Evolutionary conservation across 1,140 invertebrate species (phyloP).

Genomic region (Nomia melanderi): DNA sequence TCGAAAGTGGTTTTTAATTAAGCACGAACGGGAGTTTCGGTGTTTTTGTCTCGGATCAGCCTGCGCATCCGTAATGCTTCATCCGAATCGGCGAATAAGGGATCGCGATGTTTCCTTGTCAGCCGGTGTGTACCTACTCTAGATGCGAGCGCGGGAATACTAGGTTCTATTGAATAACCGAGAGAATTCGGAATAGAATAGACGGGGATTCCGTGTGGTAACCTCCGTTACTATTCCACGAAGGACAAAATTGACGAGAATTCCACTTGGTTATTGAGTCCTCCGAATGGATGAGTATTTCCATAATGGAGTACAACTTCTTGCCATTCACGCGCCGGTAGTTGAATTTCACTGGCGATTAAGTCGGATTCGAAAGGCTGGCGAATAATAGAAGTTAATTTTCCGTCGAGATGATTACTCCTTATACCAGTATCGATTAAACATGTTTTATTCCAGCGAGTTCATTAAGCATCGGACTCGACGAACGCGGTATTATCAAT

Average conservation of each 20-base stretch:
- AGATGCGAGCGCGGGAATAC: not conserved
- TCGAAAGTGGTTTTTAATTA: too few relatives aligned
- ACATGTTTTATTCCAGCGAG: too few relatives aligned
- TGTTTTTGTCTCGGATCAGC: too few relatives aligned
- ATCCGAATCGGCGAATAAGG: too few relatives aligned
- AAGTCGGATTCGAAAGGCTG: not conserved
- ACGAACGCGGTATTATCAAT: too few relatives aligned
- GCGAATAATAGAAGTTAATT: not conserved
- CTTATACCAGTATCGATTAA: too few relatives aligned
- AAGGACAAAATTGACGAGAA: not conserved
- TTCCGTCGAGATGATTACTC: not conserved
- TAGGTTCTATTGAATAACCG: constrained; percentile 2
- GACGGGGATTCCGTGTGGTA: not conserved
- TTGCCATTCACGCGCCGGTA: not conserved
- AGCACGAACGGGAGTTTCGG: too few relatives aligned
- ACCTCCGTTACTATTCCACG: not conserved
- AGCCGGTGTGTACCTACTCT: not conserved
- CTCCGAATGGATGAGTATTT: not conserved
- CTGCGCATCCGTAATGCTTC: too few relatives aligned
- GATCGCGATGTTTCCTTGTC: too few relatives aligned
- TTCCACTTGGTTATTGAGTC: not conserved
- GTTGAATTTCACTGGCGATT: not conserved
- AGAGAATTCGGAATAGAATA: not conserved
- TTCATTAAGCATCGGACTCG: too few relatives aligned
- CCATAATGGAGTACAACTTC: not conserved